Evolutionary conservation across 2,113 vertebrate species (phyloP), one percentile per base, ranked within the genome.

Genomic region (Steatornis caripensis): DNA sequence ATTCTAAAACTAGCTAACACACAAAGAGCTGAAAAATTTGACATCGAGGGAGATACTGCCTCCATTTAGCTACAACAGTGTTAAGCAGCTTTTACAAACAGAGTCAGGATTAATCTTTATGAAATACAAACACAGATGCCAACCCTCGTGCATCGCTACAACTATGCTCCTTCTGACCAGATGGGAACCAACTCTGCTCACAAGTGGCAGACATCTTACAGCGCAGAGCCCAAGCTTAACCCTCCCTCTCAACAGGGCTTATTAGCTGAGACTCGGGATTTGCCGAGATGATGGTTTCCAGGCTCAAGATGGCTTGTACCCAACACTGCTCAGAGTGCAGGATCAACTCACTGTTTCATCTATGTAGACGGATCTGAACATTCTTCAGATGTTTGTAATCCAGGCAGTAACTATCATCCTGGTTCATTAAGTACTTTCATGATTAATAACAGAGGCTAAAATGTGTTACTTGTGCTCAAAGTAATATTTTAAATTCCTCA

Each of bases 21-120:
- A 39, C 5, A 70, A 32, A 71, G 29, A 71, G 29, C 8, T 55
- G 69, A 60, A 60, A 89, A 68, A 39, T 29, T 39, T 69, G 5
- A 68, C 39, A 55, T 30, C 0, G 0, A 3, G 0, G 0, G 36
- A 93, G 41, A 19, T 39, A 20, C 2, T 3, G 37, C 60, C 34
- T 3, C 77, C 37, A 30, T 87, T 92, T 58, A 77, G 54, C 61
- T 48, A 32, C 53, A 64, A 48, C 41, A 69, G 3, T 0, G 10
- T 15, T 54, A 64, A 89, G 65, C 39, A 68, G 61, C 55, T 95
- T 71, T 82, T 91, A 61, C 74, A 96, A 81, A 88, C 46, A 94
- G 24, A n/a, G 30, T 61, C 70, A 57, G 61, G 57, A 87, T 89
- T 87, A 64, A 57, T 19, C 81, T 76, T 65, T 84, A 70, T 74